Percentiles rank a stretch among this genome's conserved stretches.
Evolutionary conservation across 1,140 invertebrate genomes (phyloP).

Genomic region (Conus ventricosus): DNA sequence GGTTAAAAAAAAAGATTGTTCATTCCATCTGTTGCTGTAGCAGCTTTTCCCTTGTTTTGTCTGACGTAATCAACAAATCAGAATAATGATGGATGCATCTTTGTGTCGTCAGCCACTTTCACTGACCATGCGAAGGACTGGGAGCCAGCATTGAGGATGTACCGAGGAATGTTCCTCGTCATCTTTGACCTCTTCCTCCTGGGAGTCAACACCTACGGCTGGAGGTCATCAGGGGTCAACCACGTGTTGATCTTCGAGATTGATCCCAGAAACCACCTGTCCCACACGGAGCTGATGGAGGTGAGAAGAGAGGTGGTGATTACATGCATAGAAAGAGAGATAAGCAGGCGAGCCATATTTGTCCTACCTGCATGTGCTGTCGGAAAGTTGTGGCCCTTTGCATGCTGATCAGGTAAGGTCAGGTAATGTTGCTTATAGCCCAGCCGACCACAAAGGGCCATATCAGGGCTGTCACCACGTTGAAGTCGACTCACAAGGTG

Average conservation of each 20-base stretch:
- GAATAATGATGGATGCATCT: too few species aligned
- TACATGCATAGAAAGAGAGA: background rate
- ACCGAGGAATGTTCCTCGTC: slow-evolving; percentile 93
- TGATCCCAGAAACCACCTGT: slow-evolving; percentile 95
- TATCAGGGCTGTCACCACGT: too few species aligned
- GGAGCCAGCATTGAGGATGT: slow-evolving; percentile 80
- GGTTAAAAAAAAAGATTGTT: too few species aligned
- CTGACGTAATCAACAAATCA: too few species aligned
- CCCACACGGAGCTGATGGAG: slow-evolving; percentile 98
- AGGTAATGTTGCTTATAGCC: background rate
- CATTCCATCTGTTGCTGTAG: too few species aligned
- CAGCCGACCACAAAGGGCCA: too few species aligned
- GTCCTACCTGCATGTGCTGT: background rate
- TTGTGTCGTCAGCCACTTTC: slow-evolving; percentile 58
- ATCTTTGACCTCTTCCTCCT: slow-evolving; percentile 96
- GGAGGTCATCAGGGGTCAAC: slow-evolving; percentile 98
- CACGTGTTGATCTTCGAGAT: slow-evolving; percentile 99
- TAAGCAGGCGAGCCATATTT: background rate
- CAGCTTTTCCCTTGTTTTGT: too few species aligned
- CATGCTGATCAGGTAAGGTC: background rate
- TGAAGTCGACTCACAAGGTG: too few species aligned
- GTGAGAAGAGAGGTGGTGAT: slow-evolving; percentile 51
- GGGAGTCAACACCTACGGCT: slow-evolving; percentile 98
- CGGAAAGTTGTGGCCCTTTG: background rate
- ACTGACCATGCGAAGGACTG: slow-evolving; percentile 61